A percentile compares a stretch with the other conserved stretches of the same genome.
These are phyloP conservation scores for Neodon shergylaensis DNA, from an alignment of 2,113 vertebrate genomes.

Conservation along the genomic window DNA sequence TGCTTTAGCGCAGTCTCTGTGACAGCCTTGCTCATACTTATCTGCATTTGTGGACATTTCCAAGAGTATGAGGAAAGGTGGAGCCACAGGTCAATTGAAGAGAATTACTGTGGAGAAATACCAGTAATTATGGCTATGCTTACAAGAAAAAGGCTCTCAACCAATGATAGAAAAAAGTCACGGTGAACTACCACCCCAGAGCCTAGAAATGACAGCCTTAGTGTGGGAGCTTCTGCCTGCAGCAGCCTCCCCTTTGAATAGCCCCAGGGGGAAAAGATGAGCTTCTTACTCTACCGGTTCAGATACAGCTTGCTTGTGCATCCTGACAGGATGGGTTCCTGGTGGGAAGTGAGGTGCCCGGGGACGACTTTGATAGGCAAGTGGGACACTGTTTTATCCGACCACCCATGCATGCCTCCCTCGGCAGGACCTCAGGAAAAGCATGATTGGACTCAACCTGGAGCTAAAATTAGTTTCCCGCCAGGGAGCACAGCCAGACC, in stretches of 20 bases:
- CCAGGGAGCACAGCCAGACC: background rate
- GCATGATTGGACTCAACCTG: background rate
- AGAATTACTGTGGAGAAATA: background rate
- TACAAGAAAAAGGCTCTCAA: background rate
- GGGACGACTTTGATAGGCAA: background rate
- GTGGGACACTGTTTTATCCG: background rate
- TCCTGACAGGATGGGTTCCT: background rate
- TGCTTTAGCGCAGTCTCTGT: background rate
- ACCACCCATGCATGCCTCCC: background rate
- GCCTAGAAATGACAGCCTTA: background rate
- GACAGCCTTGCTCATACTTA: background rate
- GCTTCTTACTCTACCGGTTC: background rate
- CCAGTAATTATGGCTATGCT: background rate
- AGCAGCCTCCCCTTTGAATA: background rate
- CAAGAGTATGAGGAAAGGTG: background rate
- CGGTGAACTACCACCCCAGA: background rate
- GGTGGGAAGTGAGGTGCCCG: background rate
- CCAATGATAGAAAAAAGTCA: background rate
- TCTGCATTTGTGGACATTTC: background rate
- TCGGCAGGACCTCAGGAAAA: constrained; percentile 14
- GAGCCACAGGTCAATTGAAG: background rate
- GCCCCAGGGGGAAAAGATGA: background rate
- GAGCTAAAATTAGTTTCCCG: constrained; percentile 35
- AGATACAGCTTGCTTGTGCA: background rate
- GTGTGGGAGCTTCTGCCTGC: background rate